These are phyloP conservation scores for Monopis laevigella DNA, from an alignment of 2,888 invertebrate genomes.

Conservation along the genomic window DNA sequence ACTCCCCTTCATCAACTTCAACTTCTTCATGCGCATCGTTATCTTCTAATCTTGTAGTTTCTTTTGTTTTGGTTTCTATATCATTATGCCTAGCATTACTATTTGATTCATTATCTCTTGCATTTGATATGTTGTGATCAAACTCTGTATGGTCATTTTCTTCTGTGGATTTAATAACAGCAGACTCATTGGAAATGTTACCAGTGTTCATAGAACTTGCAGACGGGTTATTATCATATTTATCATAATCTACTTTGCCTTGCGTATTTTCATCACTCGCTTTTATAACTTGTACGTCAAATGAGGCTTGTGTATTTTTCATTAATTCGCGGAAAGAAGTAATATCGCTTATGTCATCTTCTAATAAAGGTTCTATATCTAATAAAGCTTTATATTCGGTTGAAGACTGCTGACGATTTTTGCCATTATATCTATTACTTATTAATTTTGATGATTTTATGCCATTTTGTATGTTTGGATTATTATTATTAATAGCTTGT, in stretches of 20 bases:
- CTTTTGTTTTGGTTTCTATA: constrained; percentile 11
- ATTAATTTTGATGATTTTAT: neutral
- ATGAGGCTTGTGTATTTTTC: constrained; percentile 53
- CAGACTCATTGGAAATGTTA: constrained; percentile 33
- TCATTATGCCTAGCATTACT: constrained; percentile 18
- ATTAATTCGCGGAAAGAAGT: constrained; percentile 56
- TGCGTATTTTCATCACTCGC: constrained; percentile 23
- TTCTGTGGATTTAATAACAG: constrained; percentile 12
- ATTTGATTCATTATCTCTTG: constrained; percentile 1
- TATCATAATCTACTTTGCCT: constrained; percentile 25
- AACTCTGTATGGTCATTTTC: constrained; percentile 13
- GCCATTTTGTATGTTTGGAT: neutral
- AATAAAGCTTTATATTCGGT: constrained; percentile 60
- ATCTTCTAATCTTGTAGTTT: constrained; percentile 23
- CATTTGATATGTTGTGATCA: constrained; percentile 13
- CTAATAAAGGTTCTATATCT: constrained; percentile 66
- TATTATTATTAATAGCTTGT: neutral
- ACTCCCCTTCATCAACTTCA: constrained; percentile 41
- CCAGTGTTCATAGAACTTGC: constrained; percentile 50
- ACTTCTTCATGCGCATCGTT: constrained; percentile 28
- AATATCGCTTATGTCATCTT: constrained; percentile 65
- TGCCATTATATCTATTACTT: constrained; percentile 12
- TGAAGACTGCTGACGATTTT: constrained; percentile 26
- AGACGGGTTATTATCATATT: constrained; percentile 50
- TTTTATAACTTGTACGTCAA: constrained; percentile 65